These are phyloP conservation scores for Ctenopoma multispine DNA, from an alignment of 2,797 vertebrate species.

Conservation along the genomic window DNA sequence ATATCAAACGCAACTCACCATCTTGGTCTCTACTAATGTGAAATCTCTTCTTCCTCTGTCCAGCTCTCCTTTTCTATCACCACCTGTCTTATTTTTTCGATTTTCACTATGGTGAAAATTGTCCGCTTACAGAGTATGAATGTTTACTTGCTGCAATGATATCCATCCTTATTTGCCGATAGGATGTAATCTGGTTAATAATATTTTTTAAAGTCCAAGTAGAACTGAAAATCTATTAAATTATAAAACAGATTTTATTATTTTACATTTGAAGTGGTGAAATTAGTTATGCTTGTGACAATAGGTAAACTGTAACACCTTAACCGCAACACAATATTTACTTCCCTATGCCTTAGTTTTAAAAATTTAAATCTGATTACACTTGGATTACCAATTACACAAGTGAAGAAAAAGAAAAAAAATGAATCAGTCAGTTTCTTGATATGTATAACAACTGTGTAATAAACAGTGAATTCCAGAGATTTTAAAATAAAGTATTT, in stretches of 20 bases:
- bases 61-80: slow-evolving; percentile 6
- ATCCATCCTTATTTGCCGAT: too few species aligned
- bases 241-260: too few species aligned
- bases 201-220: too few species aligned
- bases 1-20: slow-evolving; percentile 89
- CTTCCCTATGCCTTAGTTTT: too few species aligned
- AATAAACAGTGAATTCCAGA: not conserved
- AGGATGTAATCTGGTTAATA: too few species aligned
- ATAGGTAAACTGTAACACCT: not conserved
- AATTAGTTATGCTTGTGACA: too few species aligned
- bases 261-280: too few species aligned
- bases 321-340: not conserved
- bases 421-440: not conserved
- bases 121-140: not conserved
- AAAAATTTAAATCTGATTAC: not conserved
- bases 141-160: not conserved
- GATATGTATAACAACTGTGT: not conserved
- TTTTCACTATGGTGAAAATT: slow-evolving; percentile 7
- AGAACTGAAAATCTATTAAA: not conserved
- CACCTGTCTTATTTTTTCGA: slow-evolving; percentile 4
- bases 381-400: not conserved
- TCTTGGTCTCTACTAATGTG: slow-evolving; percentile 59
- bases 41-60: slow-evolving; percentile 50
- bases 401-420: too few species aligned
- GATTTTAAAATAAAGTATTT: not conserved